Percentiles rank a stretch among this genome's conserved stretches.
Evolutionary conservation across 2,888 invertebrate species (phyloP).

Genomic region (Hydrotaea cyrtoneurina): DNA sequence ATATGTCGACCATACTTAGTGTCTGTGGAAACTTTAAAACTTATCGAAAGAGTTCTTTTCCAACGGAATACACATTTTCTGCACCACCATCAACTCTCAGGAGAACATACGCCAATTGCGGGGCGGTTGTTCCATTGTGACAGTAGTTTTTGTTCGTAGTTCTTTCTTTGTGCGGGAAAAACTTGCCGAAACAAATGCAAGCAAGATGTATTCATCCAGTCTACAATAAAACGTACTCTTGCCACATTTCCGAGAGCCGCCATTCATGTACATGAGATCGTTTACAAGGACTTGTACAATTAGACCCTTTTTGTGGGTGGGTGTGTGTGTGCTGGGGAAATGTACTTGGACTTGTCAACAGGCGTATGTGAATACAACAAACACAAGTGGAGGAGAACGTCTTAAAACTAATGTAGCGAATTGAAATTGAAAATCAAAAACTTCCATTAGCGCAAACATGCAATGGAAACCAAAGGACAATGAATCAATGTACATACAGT

Average conservation of each 20-base stretch:
- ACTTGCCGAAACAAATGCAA: conserved; percentile 10
- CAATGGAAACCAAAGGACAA: conserved; percentile 21
- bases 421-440: conserved; percentile 48
- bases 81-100: not conserved
- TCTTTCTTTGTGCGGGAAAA: not conserved
- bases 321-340: conserved; percentile 19
- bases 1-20: too few relatives aligned
- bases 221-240: conserved; percentile 46
- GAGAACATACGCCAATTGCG: not conserved
- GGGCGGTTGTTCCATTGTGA: too few relatives aligned
- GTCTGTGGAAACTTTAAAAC: too few relatives aligned
- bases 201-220: conserved; percentile 1
- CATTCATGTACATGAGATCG: not conserved
- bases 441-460: conserved; percentile 51
- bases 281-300: conserved; percentile 31
- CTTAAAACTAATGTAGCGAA: conserved; percentile 33
- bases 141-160: not conserved
- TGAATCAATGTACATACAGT: not conserved
- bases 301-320: conserved; percentile 41
- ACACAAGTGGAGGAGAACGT: not conserved
- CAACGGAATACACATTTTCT: too few relatives aligned
- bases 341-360: conserved; percentile 29
- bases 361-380: not conserved
- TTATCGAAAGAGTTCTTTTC: too few relatives aligned
- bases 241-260: conserved; percentile 43